Evolutionary conservation across 1,140 invertebrate species (phyloP).

Genomic region (Trachelipus rathkii): DNA sequence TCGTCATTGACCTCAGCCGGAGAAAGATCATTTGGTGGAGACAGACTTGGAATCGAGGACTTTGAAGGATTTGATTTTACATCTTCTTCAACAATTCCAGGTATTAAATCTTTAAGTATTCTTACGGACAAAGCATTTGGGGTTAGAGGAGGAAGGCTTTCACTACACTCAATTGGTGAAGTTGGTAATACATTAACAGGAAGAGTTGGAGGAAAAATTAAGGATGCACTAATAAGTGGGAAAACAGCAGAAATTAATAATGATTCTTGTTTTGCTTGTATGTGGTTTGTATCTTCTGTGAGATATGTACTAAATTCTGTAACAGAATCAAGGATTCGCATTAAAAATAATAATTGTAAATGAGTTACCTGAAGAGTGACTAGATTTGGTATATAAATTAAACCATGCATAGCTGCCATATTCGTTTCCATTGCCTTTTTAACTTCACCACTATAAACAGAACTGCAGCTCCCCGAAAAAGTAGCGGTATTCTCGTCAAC

Average conservation of each 20-base stretch:
- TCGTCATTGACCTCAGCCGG: background rate
- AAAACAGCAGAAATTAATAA: constrained; percentile 44
- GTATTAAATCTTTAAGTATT: background rate
- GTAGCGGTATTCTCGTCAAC: too few species aligned
- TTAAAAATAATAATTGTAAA: constrained; percentile 85
- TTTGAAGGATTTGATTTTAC: background rate
- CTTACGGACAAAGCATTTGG: background rate
- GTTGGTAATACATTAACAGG: constrained; percentile 47
- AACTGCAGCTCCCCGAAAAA: too few species aligned
- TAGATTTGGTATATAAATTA: constrained; percentile 67
- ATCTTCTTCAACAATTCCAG: background rate
- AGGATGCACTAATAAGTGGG: constrained; percentile 63
- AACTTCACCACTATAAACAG: background rate
- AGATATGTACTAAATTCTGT: constrained; percentile 74
- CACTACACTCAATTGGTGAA: background rate
- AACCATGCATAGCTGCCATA: constrained; percentile 55
- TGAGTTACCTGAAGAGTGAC: constrained; percentile 87
- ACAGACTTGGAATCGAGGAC: background rate
- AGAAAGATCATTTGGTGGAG: background rate
- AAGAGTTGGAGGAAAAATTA: constrained; percentile 69
- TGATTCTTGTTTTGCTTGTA: constrained; percentile 32
- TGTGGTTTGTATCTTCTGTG: constrained; percentile 48
- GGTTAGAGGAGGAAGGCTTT: background rate
- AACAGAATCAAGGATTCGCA: constrained; percentile 75
- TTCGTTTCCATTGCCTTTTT: background rate